Percentiles rank a stretch among this genome's conserved stretches.
Evolutionary conservation across 2,113 vertebrate species (phyloP).

Genomic region (Mionectes macconnelli): DNA sequence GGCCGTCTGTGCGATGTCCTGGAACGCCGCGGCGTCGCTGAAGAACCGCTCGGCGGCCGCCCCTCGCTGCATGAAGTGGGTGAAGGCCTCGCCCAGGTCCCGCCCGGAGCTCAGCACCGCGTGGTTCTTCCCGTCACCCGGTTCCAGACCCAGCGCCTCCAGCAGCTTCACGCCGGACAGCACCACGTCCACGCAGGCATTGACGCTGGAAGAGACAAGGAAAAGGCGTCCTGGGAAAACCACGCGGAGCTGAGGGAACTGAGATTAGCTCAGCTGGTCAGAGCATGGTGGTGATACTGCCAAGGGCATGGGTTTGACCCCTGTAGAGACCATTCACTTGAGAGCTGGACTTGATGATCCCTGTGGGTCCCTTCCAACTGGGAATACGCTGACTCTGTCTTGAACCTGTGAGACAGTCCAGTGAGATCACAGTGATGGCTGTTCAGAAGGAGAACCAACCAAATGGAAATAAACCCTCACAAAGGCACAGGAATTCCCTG

Average conservation of each 20-base stretch:
- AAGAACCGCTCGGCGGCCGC: conserved; percentile 96
- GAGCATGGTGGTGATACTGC: not conserved
- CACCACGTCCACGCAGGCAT: conserved; percentile 94
- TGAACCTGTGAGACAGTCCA: not conserved
- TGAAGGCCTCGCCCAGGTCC: conserved; percentile 87
- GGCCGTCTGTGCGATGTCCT: conserved; percentile 80
- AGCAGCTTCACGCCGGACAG: conserved; percentile 91
- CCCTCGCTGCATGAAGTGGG: conserved; percentile 88
- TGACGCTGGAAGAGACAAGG: conserved; percentile 79
- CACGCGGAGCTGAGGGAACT: not conserved
- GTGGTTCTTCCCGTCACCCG: conserved; percentile 80
- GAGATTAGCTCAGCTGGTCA: not conserved
- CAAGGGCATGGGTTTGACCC: not conserved
- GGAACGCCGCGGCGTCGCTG: conserved; percentile 81
- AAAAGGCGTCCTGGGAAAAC: not conserved
- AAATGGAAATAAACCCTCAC: too few species aligned
- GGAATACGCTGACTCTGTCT: not conserved
- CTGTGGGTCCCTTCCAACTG: not conserved
- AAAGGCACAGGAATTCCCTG: not conserved
- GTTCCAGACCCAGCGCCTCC: conserved; percentile 84
- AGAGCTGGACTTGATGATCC: not conserved
- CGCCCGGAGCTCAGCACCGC: conserved; percentile 78
- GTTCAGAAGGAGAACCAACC: not conserved
- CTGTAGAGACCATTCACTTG: not conserved
- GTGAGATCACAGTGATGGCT: not conserved